Evolutionary conservation across 2,797 vertebrate genomes (phyloP).

Genomic region (Masticophis lateralis): DNA sequence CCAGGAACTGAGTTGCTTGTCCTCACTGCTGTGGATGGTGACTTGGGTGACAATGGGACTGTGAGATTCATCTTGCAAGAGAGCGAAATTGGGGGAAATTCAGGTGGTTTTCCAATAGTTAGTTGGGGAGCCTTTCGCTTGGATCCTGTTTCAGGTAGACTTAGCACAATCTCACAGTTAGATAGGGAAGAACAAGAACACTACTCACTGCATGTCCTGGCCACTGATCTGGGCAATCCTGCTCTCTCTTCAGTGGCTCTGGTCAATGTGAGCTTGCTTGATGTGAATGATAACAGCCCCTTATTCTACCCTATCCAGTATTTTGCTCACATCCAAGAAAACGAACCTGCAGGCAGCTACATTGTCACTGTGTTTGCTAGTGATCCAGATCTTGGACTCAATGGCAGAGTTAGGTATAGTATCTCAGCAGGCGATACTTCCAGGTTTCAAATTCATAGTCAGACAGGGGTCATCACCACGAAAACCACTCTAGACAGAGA

Average conservation of each 20-base stretch:
- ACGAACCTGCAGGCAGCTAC: conserved; percentile 88
- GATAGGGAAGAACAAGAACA: conserved; percentile 87
- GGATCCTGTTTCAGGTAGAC: conserved; percentile 81
- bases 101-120: background rate
- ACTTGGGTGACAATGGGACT: conserved; percentile 92
- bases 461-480: conserved; percentile 87
- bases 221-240: conserved; percentile 85
- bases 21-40: conserved; percentile 85
- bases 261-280: conserved; percentile 87
- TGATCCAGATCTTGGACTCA: conserved; percentile 87
- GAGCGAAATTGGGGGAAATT: conserved; percentile 52
- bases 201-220: conserved; percentile 83
- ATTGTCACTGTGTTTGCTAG: conserved; percentile 87
- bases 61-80: conserved; percentile 86
- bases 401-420: conserved; percentile 89
- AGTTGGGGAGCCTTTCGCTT: conserved; percentile 83
- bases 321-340: conserved; percentile 94
- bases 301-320: conserved; percentile 95
- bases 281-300: conserved; percentile 94
- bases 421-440: conserved; percentile 89
- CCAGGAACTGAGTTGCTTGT: conserved; percentile 84
- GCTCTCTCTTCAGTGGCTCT: conserved; percentile 82
- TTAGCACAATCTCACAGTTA: conserved; percentile 81
- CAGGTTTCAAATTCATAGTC: conserved; percentile 86
- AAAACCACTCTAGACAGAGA: conserved; percentile 89